These are phyloP conservation scores for Cyprinodon variegatus DNA, from an alignment of 2,113 vertebrate species.

Conservation along the genomic window DNA sequence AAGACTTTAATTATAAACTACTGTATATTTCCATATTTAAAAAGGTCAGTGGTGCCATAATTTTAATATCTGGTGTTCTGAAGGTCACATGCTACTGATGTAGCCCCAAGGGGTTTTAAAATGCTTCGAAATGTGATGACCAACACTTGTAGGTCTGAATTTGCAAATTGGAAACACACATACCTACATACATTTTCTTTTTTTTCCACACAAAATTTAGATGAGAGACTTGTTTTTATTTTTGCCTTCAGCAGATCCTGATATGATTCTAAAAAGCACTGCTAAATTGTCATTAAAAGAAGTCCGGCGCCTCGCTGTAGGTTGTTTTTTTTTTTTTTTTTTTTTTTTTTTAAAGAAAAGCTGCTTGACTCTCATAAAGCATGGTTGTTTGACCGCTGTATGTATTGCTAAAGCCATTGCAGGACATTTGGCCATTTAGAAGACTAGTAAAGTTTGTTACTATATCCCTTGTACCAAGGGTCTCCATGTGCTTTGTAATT, in stretches of 20 bases:
- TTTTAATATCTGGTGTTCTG: constrained; percentile 1
- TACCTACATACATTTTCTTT: not conserved
- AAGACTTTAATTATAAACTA: constrained; percentile 23
- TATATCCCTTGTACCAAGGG: constrained; percentile 80
- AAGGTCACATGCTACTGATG: not conserved
- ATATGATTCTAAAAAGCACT: constrained; percentile 16
- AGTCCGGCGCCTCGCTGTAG: constrained; percentile 19
- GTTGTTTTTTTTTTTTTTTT: not conserved
- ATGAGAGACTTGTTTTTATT: constrained; percentile 10
- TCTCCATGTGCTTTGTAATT: constrained; percentile 49
- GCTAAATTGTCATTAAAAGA: constrained; percentile 27
- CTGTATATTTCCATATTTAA: constrained; percentile 8
- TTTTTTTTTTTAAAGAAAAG: constrained; percentile 38
- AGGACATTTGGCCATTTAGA: constrained; percentile 78
- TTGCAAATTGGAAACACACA: not conserved
- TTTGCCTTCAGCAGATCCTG: constrained; percentile 8
- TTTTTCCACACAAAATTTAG: constrained; percentile 10
- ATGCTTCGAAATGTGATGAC: not conserved
- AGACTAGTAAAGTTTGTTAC: constrained; percentile 63
- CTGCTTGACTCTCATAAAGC: constrained; percentile 59
- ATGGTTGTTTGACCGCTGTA: constrained; percentile 54
- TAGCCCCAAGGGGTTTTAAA: constrained; percentile 3
- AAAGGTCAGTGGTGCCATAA: constrained; percentile 5
- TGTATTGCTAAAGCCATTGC: constrained; percentile 73
- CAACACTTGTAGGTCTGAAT: not conserved